Evolutionary conservation across 2,797 vertebrate species (phyloP), one percentile per base, ranked within the genome.

Genomic region (Manis javanica): DNA sequence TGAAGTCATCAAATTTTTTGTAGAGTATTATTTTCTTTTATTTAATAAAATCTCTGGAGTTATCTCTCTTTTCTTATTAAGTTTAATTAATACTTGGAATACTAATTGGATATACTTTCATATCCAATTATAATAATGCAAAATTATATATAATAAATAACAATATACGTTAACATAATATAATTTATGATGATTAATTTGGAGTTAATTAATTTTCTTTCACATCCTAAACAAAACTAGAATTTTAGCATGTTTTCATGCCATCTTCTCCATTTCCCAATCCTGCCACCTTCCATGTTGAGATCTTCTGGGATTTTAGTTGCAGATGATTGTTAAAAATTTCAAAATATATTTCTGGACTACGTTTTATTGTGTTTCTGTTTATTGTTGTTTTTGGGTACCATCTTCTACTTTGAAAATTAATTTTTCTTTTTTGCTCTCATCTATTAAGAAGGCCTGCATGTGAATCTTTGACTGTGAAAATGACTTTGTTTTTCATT

Each of bases 51-150:
- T 79, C 13, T 55, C 16, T 57, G 66, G 46, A 51, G 29, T 55
- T 75, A 29, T n/a, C 1, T 59, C 12, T 7, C 31, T 5, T 68
- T 72, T 46, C n/a, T n/a, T n/a, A n/a, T 71, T 31, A 46, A 53
- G 18, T 7, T 78, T 91, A 68, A 84, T 79, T 78, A 26, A 39
- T 57, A 85, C 57, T 91, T 79, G 37, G 46, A 79, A 53, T 89
- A 78, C 6, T 31, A 46, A 46, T 46, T 9, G 10, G 42, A 9
- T 46, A 46, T 46, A 46, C 42, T 46, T 46, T 46, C 42, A 46
- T 46, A 46, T 46, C 42, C 42, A 46, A 10, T 46, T 46, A 46
- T 46, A 46, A 46, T 46, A 46, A 42, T 42, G 42, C 8, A 42
- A 42, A 42, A 42, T 42, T 46, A 46, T 46, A 46, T 42, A 42